These are phyloP conservation scores for Platanista minor DNA, from an alignment of 2,113 vertebrate genomes.

Conservation along the genomic window DNA sequence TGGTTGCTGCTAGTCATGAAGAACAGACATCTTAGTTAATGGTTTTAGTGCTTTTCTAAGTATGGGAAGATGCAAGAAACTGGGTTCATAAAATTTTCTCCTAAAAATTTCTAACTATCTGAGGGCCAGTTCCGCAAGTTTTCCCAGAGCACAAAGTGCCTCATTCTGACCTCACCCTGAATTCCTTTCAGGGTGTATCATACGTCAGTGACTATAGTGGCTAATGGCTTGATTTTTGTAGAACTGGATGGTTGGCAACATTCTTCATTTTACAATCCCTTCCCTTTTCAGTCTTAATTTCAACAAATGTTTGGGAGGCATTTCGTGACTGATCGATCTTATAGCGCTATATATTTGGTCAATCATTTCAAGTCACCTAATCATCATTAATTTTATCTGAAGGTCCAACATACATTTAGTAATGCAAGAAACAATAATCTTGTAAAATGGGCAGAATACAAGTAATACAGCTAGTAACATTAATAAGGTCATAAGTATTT, in stretches of 20 bases:
- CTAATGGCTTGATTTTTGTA: neutral
- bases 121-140: neutral
- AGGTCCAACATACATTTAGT: neutral
- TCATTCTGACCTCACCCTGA: neutral
- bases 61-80: neutral
- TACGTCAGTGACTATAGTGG: neutral
- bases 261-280: neutral
- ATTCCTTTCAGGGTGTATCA: neutral
- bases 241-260: neutral
- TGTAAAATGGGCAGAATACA: neutral
- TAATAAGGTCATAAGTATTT: neutral
- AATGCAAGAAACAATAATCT: neutral
- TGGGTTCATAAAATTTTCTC: neutral
- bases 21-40: neutral
- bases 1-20: neutral
- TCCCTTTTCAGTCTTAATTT: neutral
- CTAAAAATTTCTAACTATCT: neutral
- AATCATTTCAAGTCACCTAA: neutral
- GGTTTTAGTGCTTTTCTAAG: neutral
- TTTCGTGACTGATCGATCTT: neutral
- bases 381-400: neutral
- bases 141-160: neutral
- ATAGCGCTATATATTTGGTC: neutral
- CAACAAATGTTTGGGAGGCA: neutral
- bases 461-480: neutral